These are phyloP conservation scores for Phengaris arion DNA, from an alignment of 2,888 invertebrate genomes.

Conservation along the genomic window DNA sequence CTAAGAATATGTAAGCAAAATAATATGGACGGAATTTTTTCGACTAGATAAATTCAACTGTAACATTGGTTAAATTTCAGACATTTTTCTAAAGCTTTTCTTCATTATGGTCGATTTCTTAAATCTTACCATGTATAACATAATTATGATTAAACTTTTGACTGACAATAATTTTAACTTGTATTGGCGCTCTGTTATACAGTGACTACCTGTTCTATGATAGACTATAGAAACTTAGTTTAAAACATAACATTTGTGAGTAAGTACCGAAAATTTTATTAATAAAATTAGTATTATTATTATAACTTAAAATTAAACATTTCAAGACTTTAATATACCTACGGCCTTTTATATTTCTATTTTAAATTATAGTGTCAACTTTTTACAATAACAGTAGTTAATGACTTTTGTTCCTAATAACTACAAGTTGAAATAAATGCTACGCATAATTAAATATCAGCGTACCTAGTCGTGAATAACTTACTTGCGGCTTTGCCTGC, in stretches of 20 bases:
- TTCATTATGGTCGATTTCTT: background rate
- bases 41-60: background rate
- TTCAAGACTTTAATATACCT: background rate
- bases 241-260: background rate
- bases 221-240: too few relatives aligned
- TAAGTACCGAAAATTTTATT: background rate
- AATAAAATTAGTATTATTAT: background rate
- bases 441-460: background rate
- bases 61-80: background rate
- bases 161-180: too few relatives aligned
- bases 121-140: background rate
- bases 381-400: background rate
- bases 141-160: too few relatives aligned
- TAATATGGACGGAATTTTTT: background rate
- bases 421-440: slow-evolving; percentile 14
- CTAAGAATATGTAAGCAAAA: background rate
- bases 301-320: background rate
- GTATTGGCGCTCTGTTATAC: too few relatives aligned
- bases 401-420: background rate
- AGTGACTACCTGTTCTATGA: too few relatives aligned
- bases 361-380: background rate
- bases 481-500: background rate
- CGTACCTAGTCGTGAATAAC: background rate
- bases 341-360: background rate
- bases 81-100: background rate